Percentiles rank a stretch among this genome's conserved stretches.
Conservation (phyloP, 2,888 invertebrate genomes). For the Scaptomyza polygonia region DNA sequence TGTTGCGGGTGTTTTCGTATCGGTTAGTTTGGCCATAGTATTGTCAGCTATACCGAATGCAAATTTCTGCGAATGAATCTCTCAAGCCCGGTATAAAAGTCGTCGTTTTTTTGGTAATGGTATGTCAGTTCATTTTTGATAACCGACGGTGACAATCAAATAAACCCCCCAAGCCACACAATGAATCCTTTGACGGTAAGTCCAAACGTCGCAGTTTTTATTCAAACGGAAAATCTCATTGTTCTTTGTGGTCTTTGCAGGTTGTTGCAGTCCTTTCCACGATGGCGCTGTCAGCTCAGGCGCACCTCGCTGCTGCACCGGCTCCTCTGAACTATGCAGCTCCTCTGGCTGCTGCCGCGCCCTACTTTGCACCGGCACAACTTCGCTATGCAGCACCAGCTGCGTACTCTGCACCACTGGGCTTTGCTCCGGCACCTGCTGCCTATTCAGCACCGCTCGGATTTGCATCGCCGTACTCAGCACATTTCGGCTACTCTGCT, state of each 20-base stretch:
- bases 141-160: conserved; percentile 84
- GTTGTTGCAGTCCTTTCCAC: conserved; percentile 83
- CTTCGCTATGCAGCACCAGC: conserved; percentile 38
- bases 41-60: conserved; percentile 53
- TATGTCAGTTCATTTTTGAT: conserved; percentile 84
- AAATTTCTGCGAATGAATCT: conserved; percentile 68
- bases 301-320: conserved; percentile 77
- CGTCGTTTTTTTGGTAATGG: conserved; percentile 72
- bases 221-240: conserved; percentile 1
- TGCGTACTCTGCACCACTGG: conserved; percentile 51
- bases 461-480: conserved; percentile 45
- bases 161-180: conserved; percentile 81
- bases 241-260: conserved; percentile 53
- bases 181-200: conserved; percentile 85
- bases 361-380: conserved; percentile 56
- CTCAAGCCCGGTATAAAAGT: conserved; percentile 81
- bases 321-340: conserved; percentile 46
- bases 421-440: conserved; percentile 40
- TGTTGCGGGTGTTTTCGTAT: conserved; percentile 21
- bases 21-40: conserved; percentile 40
- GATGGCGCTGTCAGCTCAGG: conserved; percentile 82
- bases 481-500: conserved; percentile 30
- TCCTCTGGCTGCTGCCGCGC: conserved; percentile 27
- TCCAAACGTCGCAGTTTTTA: conserved; percentile 23
- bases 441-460: conserved; percentile 41